These are phyloP conservation scores for Pissodes strobi DNA, from an alignment of 1,140 invertebrate species.

Conservation along the genomic window DNA sequence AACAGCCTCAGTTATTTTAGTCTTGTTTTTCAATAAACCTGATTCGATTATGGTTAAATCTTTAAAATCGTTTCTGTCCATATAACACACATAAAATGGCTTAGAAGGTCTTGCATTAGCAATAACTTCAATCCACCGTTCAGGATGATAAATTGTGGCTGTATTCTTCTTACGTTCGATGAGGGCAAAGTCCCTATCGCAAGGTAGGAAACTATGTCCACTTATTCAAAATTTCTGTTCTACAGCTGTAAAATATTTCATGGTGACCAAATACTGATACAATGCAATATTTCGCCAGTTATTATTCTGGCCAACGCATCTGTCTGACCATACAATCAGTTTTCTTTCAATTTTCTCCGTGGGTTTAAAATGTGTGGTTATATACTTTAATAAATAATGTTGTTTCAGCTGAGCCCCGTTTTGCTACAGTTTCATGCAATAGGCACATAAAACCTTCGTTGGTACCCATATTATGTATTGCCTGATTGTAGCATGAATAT, in stretches of 20 bases:
- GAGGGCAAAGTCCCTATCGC: conserved; percentile 11
- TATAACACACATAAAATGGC: neutral
- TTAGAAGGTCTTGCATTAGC: neutral
- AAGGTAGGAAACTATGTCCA: conserved; percentile 20
- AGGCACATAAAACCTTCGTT: conserved; percentile 10
- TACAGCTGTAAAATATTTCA: conserved; percentile 5
- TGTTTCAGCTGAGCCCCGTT: conserved; percentile 20
- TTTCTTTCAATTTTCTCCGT: conserved; percentile 5
- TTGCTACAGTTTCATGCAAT: conserved; percentile 26
- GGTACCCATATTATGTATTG: conserved; percentile 2
- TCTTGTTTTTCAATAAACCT: neutral
- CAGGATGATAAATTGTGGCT: neutral
- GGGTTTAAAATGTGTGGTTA: neutral
- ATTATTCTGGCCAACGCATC: conserved; percentile 13
- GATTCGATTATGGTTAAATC: neutral
- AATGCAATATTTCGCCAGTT: conserved; percentile 6
- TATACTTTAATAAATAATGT: conserved; percentile 16
- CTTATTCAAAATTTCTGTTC: conserved; percentile 13
- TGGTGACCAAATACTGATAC: neutral
- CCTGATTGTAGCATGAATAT: conserved; percentile 13
- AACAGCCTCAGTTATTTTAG: neutral
- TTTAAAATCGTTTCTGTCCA: neutral
- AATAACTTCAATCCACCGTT: neutral
- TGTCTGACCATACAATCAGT: conserved; percentile 25
- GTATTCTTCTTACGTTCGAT: neutral